These are phyloP conservation scores for Patiria pectinifera DNA, from an alignment of 53 echinoderm and acorn worm genomes.

Conservation along the genomic window DNA sequence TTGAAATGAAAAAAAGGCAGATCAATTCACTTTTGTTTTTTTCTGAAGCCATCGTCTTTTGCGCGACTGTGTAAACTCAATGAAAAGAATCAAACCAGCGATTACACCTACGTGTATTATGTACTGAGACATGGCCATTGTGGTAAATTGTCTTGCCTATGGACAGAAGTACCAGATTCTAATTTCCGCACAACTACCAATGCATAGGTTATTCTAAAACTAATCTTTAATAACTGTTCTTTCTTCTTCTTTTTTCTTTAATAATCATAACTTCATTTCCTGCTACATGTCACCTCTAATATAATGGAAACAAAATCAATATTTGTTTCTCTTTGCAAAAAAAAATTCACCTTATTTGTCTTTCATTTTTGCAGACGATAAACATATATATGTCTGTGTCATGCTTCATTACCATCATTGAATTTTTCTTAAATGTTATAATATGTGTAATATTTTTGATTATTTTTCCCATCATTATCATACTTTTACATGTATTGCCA, in stretches of 20 bases:
- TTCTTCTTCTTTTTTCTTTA: background rate
- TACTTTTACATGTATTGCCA: background rate
- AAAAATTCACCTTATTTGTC: background rate
- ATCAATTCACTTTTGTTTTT: too few species aligned
- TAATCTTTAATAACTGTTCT: background rate
- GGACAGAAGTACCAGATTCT: too few species aligned
- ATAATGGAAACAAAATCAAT: background rate
- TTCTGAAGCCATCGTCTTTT: too few species aligned
- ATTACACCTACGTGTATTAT: too few species aligned
- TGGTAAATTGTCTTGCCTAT: background rate
- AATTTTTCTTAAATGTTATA: too few species aligned
- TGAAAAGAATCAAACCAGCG: too few species aligned
- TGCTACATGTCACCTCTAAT: background rate
- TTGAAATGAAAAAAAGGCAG: too few species aligned
- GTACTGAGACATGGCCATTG: background rate
- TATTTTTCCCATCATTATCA: background rate
- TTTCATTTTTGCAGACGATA: too few species aligned
- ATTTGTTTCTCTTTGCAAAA: background rate
- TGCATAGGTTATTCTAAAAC: background rate
- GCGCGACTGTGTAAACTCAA: too few species aligned
- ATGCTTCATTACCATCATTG: too few species aligned
- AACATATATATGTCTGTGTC: too few species aligned
- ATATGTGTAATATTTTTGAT: background rate
- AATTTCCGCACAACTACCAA: too few species aligned
- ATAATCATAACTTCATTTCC: background rate